Percentiles rank a stretch among this genome's conserved stretches.
Conservation (phyloP, 2,113 vertebrate genomes). For the Heterochromis multidens region DNA sequence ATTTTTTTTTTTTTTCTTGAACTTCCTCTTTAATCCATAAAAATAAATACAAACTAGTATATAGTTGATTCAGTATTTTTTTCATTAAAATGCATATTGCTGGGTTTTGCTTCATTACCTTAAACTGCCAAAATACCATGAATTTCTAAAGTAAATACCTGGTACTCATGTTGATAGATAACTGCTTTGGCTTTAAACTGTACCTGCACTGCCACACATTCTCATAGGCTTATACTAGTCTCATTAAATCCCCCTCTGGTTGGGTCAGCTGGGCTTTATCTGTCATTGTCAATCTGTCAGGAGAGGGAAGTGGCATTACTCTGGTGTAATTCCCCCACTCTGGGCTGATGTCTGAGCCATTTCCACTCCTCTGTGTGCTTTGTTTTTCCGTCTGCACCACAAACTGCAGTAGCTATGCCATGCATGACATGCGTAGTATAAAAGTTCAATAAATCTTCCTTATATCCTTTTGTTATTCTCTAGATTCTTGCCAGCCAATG, state of each 20-base stretch:
- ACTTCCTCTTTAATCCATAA: background rate
- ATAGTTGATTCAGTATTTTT: background rate
- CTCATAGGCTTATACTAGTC: constrained; percentile 55
- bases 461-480: background rate
- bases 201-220: constrained; percentile 41
- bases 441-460: background rate
- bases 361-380: constrained; percentile 5
- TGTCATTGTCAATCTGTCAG: constrained; percentile 62
- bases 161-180: background rate
- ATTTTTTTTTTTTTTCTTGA: background rate
- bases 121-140: background rate
- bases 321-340: constrained; percentile 50
- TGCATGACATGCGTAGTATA: background rate
- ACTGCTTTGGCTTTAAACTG: background rate
- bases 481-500: constrained; percentile 91
- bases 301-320: constrained; percentile 51
- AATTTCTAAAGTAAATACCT: background rate
- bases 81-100: background rate
- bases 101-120: background rate
- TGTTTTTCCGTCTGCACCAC: constrained; percentile 11
- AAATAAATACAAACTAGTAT: background rate
- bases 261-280: constrained; percentile 28
- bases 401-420: background rate
- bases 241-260: constrained; percentile 50
- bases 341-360: constrained; percentile 17